phyloP scores from a whole-genome alignment of 2,797 vertebrate species.

The Bradypus variegatus region DNA sequence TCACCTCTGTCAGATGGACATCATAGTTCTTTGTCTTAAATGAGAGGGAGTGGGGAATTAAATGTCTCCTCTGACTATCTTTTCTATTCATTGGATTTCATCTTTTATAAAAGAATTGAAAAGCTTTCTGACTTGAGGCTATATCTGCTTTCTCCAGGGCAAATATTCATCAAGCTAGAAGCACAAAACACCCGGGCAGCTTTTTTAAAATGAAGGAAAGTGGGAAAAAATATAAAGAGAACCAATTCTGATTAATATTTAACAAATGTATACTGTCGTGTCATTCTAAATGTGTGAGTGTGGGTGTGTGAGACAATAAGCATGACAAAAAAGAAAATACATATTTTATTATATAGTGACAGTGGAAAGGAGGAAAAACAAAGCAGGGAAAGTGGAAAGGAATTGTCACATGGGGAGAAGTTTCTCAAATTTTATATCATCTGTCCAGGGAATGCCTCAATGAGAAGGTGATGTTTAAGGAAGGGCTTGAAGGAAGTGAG shows the following conservation, averaged over 20 bases:
- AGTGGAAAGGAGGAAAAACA: not conserved
- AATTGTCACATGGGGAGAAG: not conserved
- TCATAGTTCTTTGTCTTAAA: not conserved
- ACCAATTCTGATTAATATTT: not conserved
- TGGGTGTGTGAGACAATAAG: not conserved
- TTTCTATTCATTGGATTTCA: not conserved
- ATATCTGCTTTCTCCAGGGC: constrained; percentile 15
- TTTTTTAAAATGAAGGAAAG: not conserved
- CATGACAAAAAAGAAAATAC: not conserved
- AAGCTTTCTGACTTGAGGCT: constrained; percentile 22
- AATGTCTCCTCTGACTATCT: not conserved
- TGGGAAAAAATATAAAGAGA: not conserved
- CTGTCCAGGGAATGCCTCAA: not conserved
- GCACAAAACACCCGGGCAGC: not conserved
- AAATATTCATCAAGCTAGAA: constrained; percentile 14
- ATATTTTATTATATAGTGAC: not conserved
- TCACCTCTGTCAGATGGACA: not conserved
- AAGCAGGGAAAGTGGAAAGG: not conserved
- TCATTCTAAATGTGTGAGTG: not conserved
- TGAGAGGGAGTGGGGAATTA: not conserved
- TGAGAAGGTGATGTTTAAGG: not conserved
- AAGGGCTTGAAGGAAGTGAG: not conserved
- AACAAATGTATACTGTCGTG: not conserved
- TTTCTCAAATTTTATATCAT: not conserved
- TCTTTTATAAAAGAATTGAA: constrained; percentile 12